phyloP scores from a whole-genome alignment of 2,797 vertebrate genomes.

The Eleutherodactylus coqui region DNA sequence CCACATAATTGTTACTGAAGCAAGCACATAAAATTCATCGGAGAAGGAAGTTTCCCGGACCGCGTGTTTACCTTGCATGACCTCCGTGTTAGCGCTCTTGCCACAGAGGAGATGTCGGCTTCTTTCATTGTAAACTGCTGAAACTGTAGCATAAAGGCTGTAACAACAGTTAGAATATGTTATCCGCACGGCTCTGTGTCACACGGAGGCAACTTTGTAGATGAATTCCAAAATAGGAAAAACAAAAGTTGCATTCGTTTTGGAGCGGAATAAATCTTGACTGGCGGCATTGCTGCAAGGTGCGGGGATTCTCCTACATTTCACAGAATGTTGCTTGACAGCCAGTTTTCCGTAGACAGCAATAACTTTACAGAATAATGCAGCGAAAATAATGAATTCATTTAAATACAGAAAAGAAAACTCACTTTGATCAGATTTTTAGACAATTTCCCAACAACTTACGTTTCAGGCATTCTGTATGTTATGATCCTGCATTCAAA shows the following conservation, averaged over 20 bases:
- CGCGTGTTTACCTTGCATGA: neutral
- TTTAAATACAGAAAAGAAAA: neutral
- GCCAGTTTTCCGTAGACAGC: slow-evolving; percentile 7
- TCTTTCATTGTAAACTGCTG: slow-evolving; percentile 10
- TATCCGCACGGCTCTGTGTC: neutral
- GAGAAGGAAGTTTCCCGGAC: neutral
- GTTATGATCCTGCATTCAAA: no score
- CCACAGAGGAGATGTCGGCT: neutral
- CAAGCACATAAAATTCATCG: neutral
- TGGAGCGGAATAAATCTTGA: slow-evolving; percentile 18
- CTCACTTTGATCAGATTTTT: neutral
- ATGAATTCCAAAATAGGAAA: neutral
- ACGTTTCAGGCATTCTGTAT: neutral
- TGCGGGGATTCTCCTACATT: neutral
- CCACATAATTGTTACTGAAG: neutral
- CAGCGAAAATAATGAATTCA: slow-evolving; percentile 16
- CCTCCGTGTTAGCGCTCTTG: neutral
- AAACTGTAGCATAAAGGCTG: neutral
- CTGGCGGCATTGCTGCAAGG: slow-evolving; percentile 2
- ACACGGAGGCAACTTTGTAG: neutral
- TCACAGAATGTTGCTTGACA: slow-evolving; percentile 24
- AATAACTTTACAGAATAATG: slow-evolving; percentile 10
- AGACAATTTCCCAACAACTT: neutral
- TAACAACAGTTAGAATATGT: neutral
- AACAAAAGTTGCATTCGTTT: slow-evolving; percentile 5